Conservation (phyloP, 1,140 invertebrate species). For the Diprion similis region DNA sequence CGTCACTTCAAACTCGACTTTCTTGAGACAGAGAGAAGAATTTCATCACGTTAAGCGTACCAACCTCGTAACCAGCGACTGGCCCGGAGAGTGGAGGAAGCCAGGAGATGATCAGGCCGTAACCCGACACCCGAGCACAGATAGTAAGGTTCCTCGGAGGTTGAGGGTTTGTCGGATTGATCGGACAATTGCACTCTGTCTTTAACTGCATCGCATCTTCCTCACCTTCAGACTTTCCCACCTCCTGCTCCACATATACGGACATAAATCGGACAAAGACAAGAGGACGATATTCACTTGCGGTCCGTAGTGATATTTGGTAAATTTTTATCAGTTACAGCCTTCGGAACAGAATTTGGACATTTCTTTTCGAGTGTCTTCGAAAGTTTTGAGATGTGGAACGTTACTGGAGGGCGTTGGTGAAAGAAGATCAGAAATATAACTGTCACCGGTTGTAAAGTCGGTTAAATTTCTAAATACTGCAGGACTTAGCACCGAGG, state of each 20-base stretch:
- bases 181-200: neutral
- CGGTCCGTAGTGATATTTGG: neutral
- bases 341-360: neutral
- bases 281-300: neutral
- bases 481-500: too few species aligned
- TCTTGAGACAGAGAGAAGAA: too few species aligned
- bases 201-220: neutral
- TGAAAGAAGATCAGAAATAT: too few species aligned
- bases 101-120: neutral
- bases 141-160: neutral
- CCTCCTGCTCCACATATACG: neutral
- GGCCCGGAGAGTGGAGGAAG: neutral
- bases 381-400: neutral
- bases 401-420: too few species aligned
- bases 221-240: neutral
- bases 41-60: neutral
- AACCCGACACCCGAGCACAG: neutral
- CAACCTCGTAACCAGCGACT: neutral
- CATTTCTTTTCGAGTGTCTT: neutral
- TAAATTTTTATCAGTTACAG: neutral
- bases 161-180: neutral
- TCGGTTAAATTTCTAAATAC: too few species aligned
- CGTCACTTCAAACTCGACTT: too few species aligned
- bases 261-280: conserved; percentile 1
- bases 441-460: too few species aligned